Percentiles rank a stretch among this genome's conserved stretches.
These are phyloP conservation scores for Nothobranchius furzeri DNA, from an alignment of 2,113 vertebrate species.

Conservation along the genomic window DNA sequence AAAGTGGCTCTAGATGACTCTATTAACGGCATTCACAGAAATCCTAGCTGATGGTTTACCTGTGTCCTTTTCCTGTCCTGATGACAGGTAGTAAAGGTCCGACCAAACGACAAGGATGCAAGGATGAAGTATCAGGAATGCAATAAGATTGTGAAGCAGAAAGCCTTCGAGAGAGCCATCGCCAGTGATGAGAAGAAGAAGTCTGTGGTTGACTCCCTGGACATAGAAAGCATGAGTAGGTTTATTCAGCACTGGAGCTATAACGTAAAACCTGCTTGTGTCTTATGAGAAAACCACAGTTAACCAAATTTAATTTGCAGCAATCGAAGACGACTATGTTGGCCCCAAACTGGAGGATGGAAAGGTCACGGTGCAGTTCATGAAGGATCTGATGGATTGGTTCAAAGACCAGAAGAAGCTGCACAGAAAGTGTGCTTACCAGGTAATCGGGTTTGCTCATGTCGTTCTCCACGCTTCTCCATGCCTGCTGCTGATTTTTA, in stretches of 20 bases:
- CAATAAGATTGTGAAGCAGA: constrained; percentile 92
- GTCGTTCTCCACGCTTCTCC: no score
- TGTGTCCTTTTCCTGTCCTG: constrained; percentile 8
- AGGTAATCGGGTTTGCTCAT: constrained; percentile 75
- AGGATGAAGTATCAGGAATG: constrained; percentile 95
- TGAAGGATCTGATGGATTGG: constrained; percentile 95
- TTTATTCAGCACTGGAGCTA: neutral
- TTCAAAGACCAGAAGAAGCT: constrained; percentile 94
- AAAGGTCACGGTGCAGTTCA: constrained; percentile 87
- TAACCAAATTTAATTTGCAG: constrained; percentile 59
- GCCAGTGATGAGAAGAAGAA: constrained; percentile 89
- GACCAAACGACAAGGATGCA: constrained; percentile 92
- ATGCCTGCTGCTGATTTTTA: neutral
- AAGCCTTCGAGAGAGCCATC: constrained; percentile 93
- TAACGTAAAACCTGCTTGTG: neutral
- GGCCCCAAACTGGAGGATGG: constrained; percentile 91
- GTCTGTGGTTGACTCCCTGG: constrained; percentile 90
- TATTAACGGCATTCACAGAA: no score
- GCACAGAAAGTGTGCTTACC: constrained; percentile 94
- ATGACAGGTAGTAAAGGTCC: constrained; percentile 87
- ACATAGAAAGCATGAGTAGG: constrained; percentile 96
- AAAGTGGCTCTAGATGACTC: no score
- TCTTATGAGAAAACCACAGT: neutral
- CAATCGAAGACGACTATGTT: constrained; percentile 91
- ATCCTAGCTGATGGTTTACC: no score